These are phyloP conservation scores for Amphipyra tragopoginis DNA, from an alignment of 2,888 invertebrate genomes.

Conservation along the genomic window DNA sequence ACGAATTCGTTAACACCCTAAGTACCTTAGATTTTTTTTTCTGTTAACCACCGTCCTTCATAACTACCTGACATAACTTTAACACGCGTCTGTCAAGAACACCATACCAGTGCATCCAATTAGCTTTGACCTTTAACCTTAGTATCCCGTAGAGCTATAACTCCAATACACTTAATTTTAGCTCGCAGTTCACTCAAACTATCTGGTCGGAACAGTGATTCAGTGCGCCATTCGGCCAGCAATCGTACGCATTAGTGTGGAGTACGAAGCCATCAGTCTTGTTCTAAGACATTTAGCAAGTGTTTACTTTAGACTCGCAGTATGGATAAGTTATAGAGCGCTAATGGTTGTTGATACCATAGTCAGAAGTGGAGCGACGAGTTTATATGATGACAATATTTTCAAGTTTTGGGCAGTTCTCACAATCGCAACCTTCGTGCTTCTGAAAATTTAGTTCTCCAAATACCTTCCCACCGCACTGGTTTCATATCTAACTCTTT, in stretches of 20 bases:
- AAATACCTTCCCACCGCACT: no score
- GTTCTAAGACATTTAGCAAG: conserved; percentile 38
- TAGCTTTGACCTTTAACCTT: conserved; percentile 24
- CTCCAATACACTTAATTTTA: conserved; percentile 52
- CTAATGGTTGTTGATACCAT: conserved; percentile 6
- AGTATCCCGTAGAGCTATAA: conserved; percentile 25
- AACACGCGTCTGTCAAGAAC: conserved; percentile 6
- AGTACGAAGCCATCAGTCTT: conserved; percentile 41
- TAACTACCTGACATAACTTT: not conserved
- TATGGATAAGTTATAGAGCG: conserved; percentile 28
- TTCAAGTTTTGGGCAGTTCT: no score
- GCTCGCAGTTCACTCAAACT: conserved; percentile 44
- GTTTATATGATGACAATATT: no score
- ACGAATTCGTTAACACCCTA: no score
- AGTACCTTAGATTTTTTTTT: no score
- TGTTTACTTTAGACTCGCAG: conserved; percentile 33
- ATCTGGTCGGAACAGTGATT: conserved; percentile 53
- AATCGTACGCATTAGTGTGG: conserved; percentile 57
- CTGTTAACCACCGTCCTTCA: no score
- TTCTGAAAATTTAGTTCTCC: no score
- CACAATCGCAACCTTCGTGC: no score
- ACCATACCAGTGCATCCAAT: conserved; percentile 10
- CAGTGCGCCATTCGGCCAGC: conserved; percentile 52
- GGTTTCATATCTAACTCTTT: no score
- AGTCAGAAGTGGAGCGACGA: no score